Evolutionary conservation across 92 coral and sea anemone genomes (phyloP).

Genomic region (Porites evermanni): DNA sequence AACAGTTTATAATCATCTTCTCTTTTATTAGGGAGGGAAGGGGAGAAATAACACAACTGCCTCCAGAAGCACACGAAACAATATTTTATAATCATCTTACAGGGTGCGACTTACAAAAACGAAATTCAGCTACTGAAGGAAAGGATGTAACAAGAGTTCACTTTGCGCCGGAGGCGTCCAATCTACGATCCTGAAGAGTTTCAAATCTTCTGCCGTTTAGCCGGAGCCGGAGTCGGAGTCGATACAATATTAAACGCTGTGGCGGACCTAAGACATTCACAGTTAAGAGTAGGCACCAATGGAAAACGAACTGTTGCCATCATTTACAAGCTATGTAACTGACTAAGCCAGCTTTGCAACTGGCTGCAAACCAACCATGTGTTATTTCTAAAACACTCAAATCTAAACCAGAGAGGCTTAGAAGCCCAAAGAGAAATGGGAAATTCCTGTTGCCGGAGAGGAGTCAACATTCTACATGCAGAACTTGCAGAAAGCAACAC

Average conservation of each 20-base stretch:
- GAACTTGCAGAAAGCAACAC: background rate
- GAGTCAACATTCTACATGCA: background rate
- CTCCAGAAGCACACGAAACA: too few species aligned
- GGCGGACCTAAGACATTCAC: conserved; percentile 13
- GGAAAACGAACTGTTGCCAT: conserved; percentile 47
- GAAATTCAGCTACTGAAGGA: background rate
- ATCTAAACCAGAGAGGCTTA: conserved; percentile 39
- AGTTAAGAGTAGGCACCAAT: conserved; percentile 16
- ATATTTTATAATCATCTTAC: background rate
- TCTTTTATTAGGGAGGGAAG: too few species aligned
- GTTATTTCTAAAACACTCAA: conserved; percentile 23
- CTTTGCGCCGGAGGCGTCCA: background rate
- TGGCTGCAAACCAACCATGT: conserved; percentile 18
- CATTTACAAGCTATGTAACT: conserved; percentile 26
- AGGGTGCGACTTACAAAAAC: background rate
- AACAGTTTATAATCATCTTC: too few species aligned
- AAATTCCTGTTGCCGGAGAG: conserved; percentile 32
- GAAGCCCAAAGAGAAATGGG: conserved; percentile 46
- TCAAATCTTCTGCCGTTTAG: conserved; percentile 14
- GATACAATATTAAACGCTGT: conserved; percentile 24
- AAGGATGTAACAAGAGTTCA: background rate
- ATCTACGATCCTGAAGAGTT: background rate
- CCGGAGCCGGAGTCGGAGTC: conserved; percentile 57
- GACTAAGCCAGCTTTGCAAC: conserved; percentile 31
- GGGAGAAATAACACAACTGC: too few species aligned